These are phyloP conservation scores for Macrobrachium nipponense DNA, from an alignment of 1,140 invertebrate genomes.

Conservation along the genomic window DNA sequence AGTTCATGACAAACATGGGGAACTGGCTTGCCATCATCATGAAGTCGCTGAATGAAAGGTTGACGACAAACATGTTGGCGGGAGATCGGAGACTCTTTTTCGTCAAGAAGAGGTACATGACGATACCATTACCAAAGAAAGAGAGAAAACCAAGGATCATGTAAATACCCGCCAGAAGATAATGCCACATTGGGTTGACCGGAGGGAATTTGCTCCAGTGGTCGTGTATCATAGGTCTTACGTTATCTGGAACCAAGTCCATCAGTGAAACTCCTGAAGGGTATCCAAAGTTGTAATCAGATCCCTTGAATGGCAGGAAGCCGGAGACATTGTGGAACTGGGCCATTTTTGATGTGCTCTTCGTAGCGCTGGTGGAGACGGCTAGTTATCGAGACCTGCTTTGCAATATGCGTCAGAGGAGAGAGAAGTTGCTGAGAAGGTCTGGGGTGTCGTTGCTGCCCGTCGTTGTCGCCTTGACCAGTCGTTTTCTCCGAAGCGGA, in stretches of 20 bases:
- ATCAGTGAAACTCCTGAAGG: constrained; percentile 3
- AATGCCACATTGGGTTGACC: neutral
- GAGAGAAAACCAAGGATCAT: neutral
- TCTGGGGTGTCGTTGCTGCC: too few relatives aligned
- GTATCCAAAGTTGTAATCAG: constrained; percentile 8
- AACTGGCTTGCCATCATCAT: constrained; percentile 74
- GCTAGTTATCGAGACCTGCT: neutral
- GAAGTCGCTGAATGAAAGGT: constrained; percentile 89
- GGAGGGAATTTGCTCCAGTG: neutral
- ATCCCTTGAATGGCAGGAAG: neutral
- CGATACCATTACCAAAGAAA: constrained; percentile 82
- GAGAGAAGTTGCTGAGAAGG: too few relatives aligned
- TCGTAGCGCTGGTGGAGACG: neutral
- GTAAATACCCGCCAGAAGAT: neutral
- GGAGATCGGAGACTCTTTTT: constrained; percentile 83
- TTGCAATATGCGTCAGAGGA: neutral
- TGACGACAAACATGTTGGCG: constrained; percentile 85
- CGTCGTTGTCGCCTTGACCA: too few relatives aligned
- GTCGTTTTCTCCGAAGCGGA: too few relatives aligned
- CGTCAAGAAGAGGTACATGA: constrained; percentile 84
- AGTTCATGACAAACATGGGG: constrained; percentile 86
- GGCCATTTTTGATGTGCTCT: neutral
- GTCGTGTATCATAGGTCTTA: neutral
- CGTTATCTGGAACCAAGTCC: neutral
- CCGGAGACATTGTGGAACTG: constrained; percentile 4